Evolutionary conservation across 2,888 invertebrate genomes (phyloP).

Genomic region (Endomychus coccineus): DNA sequence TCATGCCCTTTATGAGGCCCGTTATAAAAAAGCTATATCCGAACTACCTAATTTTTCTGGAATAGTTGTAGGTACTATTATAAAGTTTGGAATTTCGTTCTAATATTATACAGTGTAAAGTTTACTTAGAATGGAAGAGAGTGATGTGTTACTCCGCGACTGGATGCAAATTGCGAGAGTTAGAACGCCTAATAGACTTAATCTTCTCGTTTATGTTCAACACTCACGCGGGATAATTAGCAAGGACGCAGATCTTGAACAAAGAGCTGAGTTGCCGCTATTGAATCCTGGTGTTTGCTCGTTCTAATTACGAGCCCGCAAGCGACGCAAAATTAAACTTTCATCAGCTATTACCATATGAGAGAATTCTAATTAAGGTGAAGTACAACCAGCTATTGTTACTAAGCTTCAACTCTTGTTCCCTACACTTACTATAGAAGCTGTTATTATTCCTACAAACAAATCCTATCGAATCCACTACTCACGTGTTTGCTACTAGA

Average conservation of each 20-base stretch:
- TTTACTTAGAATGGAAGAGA: too few species aligned
- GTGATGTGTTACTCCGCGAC: too few species aligned
- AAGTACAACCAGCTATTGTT: slow-evolving; percentile 5
- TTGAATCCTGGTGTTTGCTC: slow-evolving; percentile 42
- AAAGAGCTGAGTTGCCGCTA: slow-evolving; percentile 36
- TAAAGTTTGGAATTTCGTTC: too few species aligned
- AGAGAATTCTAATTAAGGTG: slow-evolving; percentile 44
- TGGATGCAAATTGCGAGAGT: slow-evolving; percentile 45
- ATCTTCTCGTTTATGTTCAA: slow-evolving; percentile 47
- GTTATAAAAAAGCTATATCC: too few species aligned
- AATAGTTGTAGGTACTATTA: too few species aligned
- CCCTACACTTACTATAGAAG: slow-evolving; percentile 10
- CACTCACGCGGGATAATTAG: slow-evolving; percentile 45
- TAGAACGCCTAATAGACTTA: slow-evolving; percentile 45
- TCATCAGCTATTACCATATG: slow-evolving; percentile 46
- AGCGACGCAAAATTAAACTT: slow-evolving; percentile 46
- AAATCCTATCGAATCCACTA: too few species aligned
- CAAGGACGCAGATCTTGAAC: slow-evolving; percentile 40
- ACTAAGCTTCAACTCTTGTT: slow-evolving; percentile 11
- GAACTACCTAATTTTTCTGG: too few species aligned
- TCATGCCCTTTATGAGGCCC: too few species aligned
- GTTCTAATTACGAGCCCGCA: slow-evolving; percentile 45
- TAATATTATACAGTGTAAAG: too few species aligned
- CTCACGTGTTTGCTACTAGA: too few species aligned
- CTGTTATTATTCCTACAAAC: slow-evolving; percentile 7